These are phyloP conservation scores for Taenaris catops DNA, from an alignment of 2,888 invertebrate species.

Conservation along the genomic window DNA sequence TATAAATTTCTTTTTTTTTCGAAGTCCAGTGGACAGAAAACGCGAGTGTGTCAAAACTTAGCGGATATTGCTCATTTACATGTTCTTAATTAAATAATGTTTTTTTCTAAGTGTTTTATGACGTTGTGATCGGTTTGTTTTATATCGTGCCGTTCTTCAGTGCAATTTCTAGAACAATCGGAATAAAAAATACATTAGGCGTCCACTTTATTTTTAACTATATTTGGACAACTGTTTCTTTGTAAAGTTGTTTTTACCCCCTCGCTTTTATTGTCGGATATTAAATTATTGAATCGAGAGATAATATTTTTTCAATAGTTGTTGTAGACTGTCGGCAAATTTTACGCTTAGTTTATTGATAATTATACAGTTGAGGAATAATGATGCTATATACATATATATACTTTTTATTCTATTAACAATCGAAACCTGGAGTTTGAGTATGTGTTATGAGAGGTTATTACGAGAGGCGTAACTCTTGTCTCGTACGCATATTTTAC, in stretches of 20 bases:
- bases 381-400: too few species aligned
- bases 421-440: conserved; percentile 24
- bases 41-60: conserved; percentile 8
- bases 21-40: conserved; percentile 12
- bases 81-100: conserved; percentile 2
- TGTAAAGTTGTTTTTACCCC: conserved; percentile 9
- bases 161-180: conserved; percentile 16
- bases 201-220: conserved; percentile 1
- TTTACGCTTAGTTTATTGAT: conserved; percentile 47
- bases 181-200: too few species aligned
- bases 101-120: not conserved
- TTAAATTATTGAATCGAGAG: conserved; percentile 31
- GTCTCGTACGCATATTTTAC: too few species aligned
- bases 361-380: conserved; percentile 61
- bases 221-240: conserved; percentile 9
- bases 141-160: conserved; percentile 13
- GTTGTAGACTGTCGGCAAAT: conserved; percentile 39
- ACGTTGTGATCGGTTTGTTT: conserved; percentile 7
- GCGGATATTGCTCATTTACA: conserved; percentile 19
- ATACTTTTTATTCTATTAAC: conserved; percentile 14
- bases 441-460: too few species aligned
- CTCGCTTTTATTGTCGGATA: conserved; percentile 20
- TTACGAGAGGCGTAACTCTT: too few species aligned
- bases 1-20: conserved; percentile 3
- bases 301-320: conserved; percentile 56